phyloP scores from a whole-genome alignment of 1,140 invertebrate species.

The Drosophila prosaltans region DNA sequence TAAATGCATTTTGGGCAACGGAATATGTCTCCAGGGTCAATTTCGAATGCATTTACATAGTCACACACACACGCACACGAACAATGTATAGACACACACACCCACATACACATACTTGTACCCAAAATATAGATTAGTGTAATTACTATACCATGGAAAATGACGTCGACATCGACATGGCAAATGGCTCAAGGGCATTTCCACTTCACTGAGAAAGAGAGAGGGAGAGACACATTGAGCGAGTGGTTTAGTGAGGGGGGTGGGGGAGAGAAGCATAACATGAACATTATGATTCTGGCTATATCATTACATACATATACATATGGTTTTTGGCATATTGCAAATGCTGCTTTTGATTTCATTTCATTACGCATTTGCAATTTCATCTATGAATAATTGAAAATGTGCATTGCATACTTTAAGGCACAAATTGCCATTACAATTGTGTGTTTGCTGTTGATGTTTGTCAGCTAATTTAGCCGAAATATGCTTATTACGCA shows the following conservation, averaged over 20 bases:
- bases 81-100: slow-evolving; percentile 9
- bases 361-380: slow-evolving; percentile 76
- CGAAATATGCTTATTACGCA: slow-evolving; percentile 76
- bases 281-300: slow-evolving; percentile 23
- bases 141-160: slow-evolving; percentile 66
- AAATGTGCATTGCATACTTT: slow-evolving; percentile 71
- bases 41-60: slow-evolving; percentile 68
- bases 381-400: slow-evolving; percentile 75
- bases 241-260: not conserved
- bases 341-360: slow-evolving; percentile 73
- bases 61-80: slow-evolving; percentile 19
- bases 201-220: slow-evolving; percentile 45
- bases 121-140: slow-evolving; percentile 67
- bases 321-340: slow-evolving; percentile 40
- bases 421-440: slow-evolving; percentile 70
- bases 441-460: slow-evolving; percentile 38
- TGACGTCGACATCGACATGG: slow-evolving; percentile 64
- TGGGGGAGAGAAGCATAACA: slow-evolving; percentile 13
- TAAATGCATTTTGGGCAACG: slow-evolving; percentile 60
- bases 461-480: slow-evolving; percentile 66
- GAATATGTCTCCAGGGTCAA: slow-evolving; percentile 74
- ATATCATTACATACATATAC: not conserved
- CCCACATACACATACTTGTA: slow-evolving; percentile 27
- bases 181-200: slow-evolving; percentile 72
- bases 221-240: slow-evolving; percentile 8